Evolutionary conservation across 2,113 vertebrate species (phyloP), one percentile per base, ranked within the genome.

Genomic region (Cathartes aura): DNA sequence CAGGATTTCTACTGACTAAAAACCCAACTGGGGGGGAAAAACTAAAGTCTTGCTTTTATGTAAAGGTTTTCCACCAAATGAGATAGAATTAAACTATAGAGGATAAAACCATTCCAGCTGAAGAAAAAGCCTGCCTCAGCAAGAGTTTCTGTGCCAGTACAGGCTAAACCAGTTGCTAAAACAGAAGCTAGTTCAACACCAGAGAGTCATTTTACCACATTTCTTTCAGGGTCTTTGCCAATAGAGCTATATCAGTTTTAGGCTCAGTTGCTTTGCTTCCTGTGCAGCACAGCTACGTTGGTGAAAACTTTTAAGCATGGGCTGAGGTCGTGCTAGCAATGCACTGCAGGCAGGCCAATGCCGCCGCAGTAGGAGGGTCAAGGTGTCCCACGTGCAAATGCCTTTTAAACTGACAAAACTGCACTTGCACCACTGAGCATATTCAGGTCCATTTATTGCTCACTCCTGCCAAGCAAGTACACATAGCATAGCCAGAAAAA

Each of bases 221-320:
- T 80, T 83, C 53, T 52, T 66, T 30, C 36, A 47, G 38, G 20
- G 19, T 14, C 60, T 84, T 53, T 87, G 63, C 55, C 55, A 32
- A 1, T 1, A 59, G 42, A 71, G 15, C 36, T 47, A 1, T 1
- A 26, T 15, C 13, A 13, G 15, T 18, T 42, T 15, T 5, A 16
- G 50, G 43, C 32, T 64, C 22, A 3, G n/a, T 26, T 58, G 50
- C 42, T 95, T 48, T 73, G 19, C 36, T 27, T 62, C 45, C 70
- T 4, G 14, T 3, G 13, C 88, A 92, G 38, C 64, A 36, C 36
- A 38, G 60, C n/a, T 8, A 12, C 12, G 0, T 5, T 9, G 29
- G 23, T 5, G 50, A 27, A 3, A 47, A 11, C 40, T 23, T 22
- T 0, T 13, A 29, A 78, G 59, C 34, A 3, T 1, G 26, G 50